Percentiles rank a stretch among this genome's conserved stretches.
Conservation (phyloP, 2,888 invertebrate species). For the Clivina fossor region DNA sequence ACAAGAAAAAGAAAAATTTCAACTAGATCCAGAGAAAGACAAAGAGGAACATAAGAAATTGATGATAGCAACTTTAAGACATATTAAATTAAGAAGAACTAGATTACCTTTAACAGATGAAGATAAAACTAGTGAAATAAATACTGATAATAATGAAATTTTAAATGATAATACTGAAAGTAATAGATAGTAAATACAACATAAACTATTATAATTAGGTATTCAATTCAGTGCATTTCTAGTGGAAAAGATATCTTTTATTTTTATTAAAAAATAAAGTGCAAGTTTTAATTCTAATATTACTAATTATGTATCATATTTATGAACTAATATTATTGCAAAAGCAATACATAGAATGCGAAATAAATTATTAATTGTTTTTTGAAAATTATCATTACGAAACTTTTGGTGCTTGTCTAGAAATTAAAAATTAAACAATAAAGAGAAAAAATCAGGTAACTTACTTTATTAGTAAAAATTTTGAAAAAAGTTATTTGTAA, state of each 20-base stretch:
- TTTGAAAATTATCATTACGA: too few species aligned
- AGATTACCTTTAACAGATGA: conserved; percentile 13
- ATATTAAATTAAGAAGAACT: conserved; percentile 36
- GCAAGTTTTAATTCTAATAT: too few species aligned
- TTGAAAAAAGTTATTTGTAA: too few species aligned
- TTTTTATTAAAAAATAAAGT: neutral
- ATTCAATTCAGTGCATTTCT: neutral
- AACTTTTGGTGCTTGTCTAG: too few species aligned
- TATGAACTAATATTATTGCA: too few species aligned
- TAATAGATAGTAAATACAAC: neutral
- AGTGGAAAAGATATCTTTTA: neutral
- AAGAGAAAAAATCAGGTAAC: too few species aligned
- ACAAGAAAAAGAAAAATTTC: conserved; percentile 19
- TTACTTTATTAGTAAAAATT: too few species aligned
- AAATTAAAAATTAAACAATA: too few species aligned
- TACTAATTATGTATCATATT: too few species aligned
- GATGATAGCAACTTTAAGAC: conserved; percentile 39
- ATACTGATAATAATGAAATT: neutral
- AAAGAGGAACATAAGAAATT: conserved; percentile 39
- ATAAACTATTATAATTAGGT: neutral
- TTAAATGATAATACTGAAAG: neutral
- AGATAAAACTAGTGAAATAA: conserved; percentile 4
- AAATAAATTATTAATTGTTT: too few species aligned
- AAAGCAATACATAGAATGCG: too few species aligned
- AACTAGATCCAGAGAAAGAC: conserved; percentile 38